These are phyloP conservation scores for Eulemur albifrons DNA, from an alignment of 2,797 vertebrate species.

Conservation along the genomic window DNA sequence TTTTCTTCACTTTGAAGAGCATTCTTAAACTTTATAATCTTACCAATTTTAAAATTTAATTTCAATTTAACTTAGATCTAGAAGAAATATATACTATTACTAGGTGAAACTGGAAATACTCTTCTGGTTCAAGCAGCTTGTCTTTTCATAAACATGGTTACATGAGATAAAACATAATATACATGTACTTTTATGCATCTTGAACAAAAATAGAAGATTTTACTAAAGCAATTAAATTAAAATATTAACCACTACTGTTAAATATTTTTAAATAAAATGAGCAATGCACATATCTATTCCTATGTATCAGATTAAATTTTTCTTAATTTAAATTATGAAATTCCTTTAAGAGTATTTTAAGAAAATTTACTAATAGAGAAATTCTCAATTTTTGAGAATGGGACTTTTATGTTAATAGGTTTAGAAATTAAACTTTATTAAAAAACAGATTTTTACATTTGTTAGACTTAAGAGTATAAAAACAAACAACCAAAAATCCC, in stretches of 20 bases:
- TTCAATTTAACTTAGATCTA: background rate
- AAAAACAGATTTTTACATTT: constrained; percentile 1
- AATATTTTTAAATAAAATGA: constrained; percentile 28
- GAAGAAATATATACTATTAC: background rate
- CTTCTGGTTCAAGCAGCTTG: background rate
- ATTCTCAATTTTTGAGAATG: background rate
- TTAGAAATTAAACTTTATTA: background rate
- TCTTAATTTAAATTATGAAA: background rate
- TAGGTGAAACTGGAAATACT: background rate
- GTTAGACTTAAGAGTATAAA: background rate
- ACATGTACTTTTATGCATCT: background rate
- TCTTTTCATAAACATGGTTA: background rate
- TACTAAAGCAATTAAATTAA: background rate
- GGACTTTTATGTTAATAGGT: background rate
- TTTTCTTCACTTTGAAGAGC: background rate
- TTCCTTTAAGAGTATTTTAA: background rate
- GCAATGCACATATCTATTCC: background rate
- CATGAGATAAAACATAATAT: background rate
- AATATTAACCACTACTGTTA: background rate
- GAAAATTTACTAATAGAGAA: background rate
- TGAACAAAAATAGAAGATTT: background rate
- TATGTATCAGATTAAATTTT: background rate
- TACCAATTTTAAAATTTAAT: background rate
- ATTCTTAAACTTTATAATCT: background rate
- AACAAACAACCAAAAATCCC: background rate